Conservation (phyloP, 2,113 vertebrate genomes). For the Sander lucioperca region DNA sequence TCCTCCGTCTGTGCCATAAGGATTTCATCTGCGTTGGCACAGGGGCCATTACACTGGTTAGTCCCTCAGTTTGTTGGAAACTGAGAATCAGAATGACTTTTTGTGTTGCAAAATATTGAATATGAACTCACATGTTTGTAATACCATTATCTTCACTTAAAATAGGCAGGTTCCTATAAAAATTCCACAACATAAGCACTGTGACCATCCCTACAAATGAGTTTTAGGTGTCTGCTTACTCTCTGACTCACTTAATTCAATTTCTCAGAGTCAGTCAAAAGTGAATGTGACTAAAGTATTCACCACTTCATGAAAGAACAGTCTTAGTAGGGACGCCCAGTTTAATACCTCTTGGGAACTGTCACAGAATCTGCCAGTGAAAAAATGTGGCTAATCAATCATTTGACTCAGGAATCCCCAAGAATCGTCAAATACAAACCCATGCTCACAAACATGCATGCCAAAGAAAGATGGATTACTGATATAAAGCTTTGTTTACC, state of each 20-base stretch:
- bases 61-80: slow-evolving; percentile 31
- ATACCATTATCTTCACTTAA: neutral
- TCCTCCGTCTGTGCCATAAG: slow-evolving; percentile 87
- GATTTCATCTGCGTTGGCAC: slow-evolving; percentile 85
- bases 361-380: neutral
- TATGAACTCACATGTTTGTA: neutral
- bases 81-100: neutral
- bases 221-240: neutral
- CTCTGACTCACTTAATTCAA: neutral
- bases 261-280: neutral
- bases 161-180: neutral
- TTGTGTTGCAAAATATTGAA: neutral
- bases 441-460: neutral
- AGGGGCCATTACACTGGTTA: slow-evolving; percentile 81
- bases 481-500: slow-evolving; percentile 26
- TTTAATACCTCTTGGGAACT: neutral
- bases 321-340: neutral
- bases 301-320: neutral
- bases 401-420: neutral
- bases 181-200: neutral
- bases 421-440: neutral
- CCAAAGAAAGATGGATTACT: neutral
- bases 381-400: neutral
- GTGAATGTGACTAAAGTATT: neutral
- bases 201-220: neutral